Percentiles rank a stretch among this genome's conserved stretches.
Evolutionary conservation across 2,797 vertebrate species (phyloP).

Genomic region (Sus cebifrons): DNA sequence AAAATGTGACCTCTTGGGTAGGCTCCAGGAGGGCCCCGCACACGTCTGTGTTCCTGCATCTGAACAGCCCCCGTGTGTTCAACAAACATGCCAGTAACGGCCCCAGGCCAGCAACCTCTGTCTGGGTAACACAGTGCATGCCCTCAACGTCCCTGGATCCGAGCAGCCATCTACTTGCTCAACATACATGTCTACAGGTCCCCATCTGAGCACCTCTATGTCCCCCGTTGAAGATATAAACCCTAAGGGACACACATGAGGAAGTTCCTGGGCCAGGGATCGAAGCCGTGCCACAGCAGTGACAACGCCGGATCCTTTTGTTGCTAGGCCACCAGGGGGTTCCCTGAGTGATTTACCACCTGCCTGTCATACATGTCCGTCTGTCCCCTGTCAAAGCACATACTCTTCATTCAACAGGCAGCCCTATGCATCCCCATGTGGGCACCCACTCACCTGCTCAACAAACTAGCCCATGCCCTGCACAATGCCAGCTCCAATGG

Average conservation of each 20-base stretch:
- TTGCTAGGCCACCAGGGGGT: no score
- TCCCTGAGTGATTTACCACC: accelerated
- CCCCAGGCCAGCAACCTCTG: accelerated
- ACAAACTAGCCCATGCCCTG: neutral
- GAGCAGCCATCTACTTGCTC: neutral
- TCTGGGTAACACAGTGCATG: no score
- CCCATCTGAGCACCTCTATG: accelerated
- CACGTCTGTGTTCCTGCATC: accelerated
- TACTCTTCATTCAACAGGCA: neutral
- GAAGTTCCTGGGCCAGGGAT: no score
- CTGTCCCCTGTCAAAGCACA: neutral
- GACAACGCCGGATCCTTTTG: no score
- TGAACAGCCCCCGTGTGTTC: accelerated
- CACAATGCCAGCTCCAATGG: neutral
- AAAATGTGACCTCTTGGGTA: neutral
- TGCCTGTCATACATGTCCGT: neutral
- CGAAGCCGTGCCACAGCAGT: no score
- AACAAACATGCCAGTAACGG: neutral
- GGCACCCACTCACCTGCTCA: neutral
- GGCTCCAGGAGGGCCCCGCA: neutral
- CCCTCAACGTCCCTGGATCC: neutral
- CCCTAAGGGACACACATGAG: neutral
- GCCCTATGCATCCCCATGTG: neutral
- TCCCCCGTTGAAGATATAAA: accelerated
- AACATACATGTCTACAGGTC: accelerated